Evolutionary conservation across 2,888 invertebrate genomes (phyloP).

Genomic region (Priocnemis perturbator): DNA sequence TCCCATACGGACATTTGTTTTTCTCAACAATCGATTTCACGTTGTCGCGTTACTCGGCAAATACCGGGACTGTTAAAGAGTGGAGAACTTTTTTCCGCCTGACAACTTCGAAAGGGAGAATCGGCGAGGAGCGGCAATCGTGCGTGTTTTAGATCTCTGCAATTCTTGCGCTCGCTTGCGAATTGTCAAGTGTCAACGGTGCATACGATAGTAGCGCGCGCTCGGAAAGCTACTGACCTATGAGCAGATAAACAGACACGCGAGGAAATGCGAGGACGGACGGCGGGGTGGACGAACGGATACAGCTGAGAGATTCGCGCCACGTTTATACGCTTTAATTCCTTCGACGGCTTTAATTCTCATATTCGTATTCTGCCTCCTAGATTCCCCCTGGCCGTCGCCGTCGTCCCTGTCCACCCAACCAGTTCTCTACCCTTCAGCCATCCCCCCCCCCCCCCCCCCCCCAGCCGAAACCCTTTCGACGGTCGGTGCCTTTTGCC

Average conservation of each 20-base stretch:
- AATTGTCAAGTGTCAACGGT: too few relatives aligned
- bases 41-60: too few relatives aligned
- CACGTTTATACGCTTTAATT: slow-evolving; percentile 72
- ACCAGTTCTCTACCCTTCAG: slow-evolving; percentile 35
- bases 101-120: neutral
- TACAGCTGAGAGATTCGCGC: slow-evolving; percentile 60
- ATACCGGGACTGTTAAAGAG: too few relatives aligned
- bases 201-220: too few relatives aligned
- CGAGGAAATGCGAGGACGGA: slow-evolving; percentile 46
- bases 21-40: too few relatives aligned
- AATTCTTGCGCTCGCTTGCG: too few relatives aligned
- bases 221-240: too few relatives aligned
- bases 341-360: slow-evolving; percentile 75
- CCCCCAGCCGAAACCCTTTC: slow-evolving; percentile 55
- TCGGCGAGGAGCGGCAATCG: too few relatives aligned
- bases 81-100: neutral
- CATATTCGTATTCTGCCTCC: slow-evolving; percentile 72
- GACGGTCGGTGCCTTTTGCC: slow-evolving; percentile 52
- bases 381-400: slow-evolving; percentile 44
- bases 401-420: slow-evolving; percentile 37
- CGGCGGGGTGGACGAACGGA: slow-evolving; percentile 53
- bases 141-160: too few relatives aligned
- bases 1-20: neutral
- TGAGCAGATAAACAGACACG: neutral
- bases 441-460: slow-evolving; percentile 38